A percentile compares a stretch with the other conserved stretches of the same genome.
Conservation (phyloP, 2,888 invertebrate genomes). For the Philereme vetulata region DNA sequence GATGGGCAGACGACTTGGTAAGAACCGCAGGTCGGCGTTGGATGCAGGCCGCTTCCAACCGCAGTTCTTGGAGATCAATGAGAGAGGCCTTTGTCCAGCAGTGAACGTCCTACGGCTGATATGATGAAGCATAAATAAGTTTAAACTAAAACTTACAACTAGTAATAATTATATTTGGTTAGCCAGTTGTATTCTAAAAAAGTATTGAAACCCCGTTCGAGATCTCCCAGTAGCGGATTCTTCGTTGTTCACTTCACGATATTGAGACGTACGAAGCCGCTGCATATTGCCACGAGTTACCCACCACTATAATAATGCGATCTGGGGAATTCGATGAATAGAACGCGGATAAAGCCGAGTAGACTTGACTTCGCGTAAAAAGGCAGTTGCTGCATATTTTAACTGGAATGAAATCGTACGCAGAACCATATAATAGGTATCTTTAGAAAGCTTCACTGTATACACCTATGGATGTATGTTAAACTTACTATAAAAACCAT, state of each 20-base stretch:
- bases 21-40: too few species aligned
- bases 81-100: too few species aligned
- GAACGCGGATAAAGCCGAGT: slow-evolving; percentile 26
- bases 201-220: slow-evolving; percentile 5
- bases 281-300: slow-evolving; percentile 52
- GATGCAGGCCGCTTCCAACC: too few species aligned
- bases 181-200: not conserved
- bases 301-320: slow-evolving; percentile 47
- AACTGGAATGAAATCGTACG: slow-evolving; percentile 7
- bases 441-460: not conserved
- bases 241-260: slow-evolving; percentile 50
- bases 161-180: too few species aligned
- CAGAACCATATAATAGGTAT: not conserved
- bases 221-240: slow-evolving; percentile 20
- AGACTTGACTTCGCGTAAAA: slow-evolving; percentile 19
- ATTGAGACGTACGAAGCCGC: slow-evolving; percentile 52
- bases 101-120: too few species aligned
- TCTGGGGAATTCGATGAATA: slow-evolving; percentile 43
- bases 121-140: too few species aligned
- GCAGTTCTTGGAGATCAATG: too few species aligned
- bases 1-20: too few species aligned
- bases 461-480: not conserved
- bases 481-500: too few species aligned
- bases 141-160: too few species aligned
- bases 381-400: slow-evolving; percentile 13